phyloP scores from a whole-genome alignment of 2,888 invertebrate genomes.

The Hydroisotoma schaefferi region DNA sequence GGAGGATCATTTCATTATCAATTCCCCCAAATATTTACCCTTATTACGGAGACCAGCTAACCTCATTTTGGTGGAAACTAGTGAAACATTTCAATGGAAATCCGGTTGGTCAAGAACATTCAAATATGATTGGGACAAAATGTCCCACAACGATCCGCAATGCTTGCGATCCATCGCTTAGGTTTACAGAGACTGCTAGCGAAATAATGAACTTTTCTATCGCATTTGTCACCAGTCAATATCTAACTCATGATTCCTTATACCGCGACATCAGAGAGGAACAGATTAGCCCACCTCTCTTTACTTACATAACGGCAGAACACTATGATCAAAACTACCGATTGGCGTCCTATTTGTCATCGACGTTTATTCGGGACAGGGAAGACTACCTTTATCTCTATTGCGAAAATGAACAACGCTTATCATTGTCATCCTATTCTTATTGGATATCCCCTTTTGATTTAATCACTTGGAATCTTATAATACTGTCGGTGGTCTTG shows the following conservation, averaged over 20 bases:
- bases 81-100: background rate
- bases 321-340: background rate
- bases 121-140: background rate
- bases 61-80: background rate
- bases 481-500: background rate
- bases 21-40: background rate
- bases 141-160: too few species aligned
- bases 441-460: slow-evolving; percentile 1
- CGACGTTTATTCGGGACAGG: slow-evolving; percentile 1
- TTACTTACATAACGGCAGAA: background rate
- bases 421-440: background rate
- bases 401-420: background rate
- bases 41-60: background rate
- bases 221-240: background rate
- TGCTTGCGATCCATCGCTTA: background rate
- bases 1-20: background rate
- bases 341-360: background rate
- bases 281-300: background rate
- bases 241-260: too few species aligned
- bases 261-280: too few species aligned
- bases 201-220: background rate
- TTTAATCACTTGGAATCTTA: background rate
- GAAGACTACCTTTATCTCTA: background rate
- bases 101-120: background rate
- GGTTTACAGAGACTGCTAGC: background rate